phyloP scores from a whole-genome alignment of 2,888 invertebrate genomes.

The Crossocerus cetratus region DNA sequence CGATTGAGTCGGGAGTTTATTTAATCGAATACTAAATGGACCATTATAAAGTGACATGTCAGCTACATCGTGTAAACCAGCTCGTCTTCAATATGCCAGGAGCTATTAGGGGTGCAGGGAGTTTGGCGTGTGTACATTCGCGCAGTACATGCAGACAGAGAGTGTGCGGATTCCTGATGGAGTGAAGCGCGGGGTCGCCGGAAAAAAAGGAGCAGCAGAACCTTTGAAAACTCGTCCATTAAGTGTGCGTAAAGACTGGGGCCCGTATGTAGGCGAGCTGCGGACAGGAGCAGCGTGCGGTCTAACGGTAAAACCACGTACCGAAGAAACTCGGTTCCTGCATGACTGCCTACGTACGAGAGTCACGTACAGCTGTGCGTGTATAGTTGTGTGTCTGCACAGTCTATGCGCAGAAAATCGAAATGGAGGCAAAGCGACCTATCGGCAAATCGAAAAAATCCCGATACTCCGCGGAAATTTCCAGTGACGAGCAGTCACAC shows the following conservation, averaged over 20 bases:
- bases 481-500: no score
- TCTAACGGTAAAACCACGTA: conserved; percentile 73
- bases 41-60: no score
- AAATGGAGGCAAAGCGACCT: conserved; percentile 35
- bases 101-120: no score
- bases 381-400: background rate
- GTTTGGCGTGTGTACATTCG: no score
- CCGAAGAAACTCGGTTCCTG: conserved; percentile 70
- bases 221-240: conserved; percentile 61
- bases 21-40: no score
- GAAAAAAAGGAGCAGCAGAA: conserved; percentile 27
- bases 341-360: conserved; percentile 55
- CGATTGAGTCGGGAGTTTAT: no score
- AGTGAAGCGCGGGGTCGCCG: conserved; percentile 15
- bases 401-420: conserved; percentile 22
- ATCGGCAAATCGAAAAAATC: conserved; percentile 3
- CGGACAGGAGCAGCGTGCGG: conserved; percentile 60
- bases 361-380: conserved; percentile 38
- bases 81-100: no score
- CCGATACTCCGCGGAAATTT: no score
- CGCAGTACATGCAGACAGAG: background rate
- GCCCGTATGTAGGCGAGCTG: conserved; percentile 62
- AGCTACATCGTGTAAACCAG: no score
- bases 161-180: conserved; percentile 1
- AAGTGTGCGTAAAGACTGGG: conserved; percentile 52